Percentiles rank a stretch among this genome's conserved stretches.
phyloP scores from a whole-genome alignment of 2,113 vertebrate species.

The Apeltes quadracus region DNA sequence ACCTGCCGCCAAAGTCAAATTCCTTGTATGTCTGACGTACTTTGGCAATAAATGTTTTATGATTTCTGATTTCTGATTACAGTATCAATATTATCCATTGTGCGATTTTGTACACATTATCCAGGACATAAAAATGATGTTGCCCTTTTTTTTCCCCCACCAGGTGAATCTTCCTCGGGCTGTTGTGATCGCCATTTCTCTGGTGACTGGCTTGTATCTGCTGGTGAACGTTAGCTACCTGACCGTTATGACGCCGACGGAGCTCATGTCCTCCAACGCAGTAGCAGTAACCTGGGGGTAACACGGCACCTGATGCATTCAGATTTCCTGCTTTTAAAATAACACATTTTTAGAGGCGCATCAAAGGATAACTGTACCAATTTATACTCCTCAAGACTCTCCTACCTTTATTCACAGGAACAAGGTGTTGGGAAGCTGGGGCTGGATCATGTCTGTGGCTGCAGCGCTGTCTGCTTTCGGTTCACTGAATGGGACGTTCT shows the following conservation, averaged over 20 bases:
- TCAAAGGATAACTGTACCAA: background rate
- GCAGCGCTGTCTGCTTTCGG: slow-evolving; percentile 88
- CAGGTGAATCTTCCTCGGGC: slow-evolving; percentile 89
- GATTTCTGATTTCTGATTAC: too few species aligned
- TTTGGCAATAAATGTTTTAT: too few species aligned
- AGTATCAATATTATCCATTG: background rate
- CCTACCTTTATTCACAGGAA: slow-evolving; percentile 70
- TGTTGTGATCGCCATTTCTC: slow-evolving; percentile 85
- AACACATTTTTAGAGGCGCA: background rate
- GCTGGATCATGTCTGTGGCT: slow-evolving; percentile 88
- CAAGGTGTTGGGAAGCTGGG: slow-evolving; percentile 88
- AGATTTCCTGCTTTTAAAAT: background rate
- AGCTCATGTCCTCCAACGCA: slow-evolving; percentile 85
- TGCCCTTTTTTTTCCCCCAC: background rate
- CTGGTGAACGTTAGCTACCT: slow-evolving; percentile 91
- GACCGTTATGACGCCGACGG: slow-evolving; percentile 84
- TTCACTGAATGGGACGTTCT: slow-evolving; percentile 85
- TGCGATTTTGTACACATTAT: background rate
- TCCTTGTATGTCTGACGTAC: too few species aligned
- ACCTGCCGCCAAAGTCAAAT: too few species aligned
- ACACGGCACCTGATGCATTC: slow-evolving; percentile 46
- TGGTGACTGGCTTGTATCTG: slow-evolving; percentile 88
- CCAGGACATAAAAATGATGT: background rate
- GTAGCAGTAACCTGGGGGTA: slow-evolving; percentile 91
- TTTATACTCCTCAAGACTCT: background rate